Evolutionary conservation across 1,140 invertebrate species (phyloP), one percentile per base, ranked within the genome.

Genomic region (Hetaerina americana): DNA sequence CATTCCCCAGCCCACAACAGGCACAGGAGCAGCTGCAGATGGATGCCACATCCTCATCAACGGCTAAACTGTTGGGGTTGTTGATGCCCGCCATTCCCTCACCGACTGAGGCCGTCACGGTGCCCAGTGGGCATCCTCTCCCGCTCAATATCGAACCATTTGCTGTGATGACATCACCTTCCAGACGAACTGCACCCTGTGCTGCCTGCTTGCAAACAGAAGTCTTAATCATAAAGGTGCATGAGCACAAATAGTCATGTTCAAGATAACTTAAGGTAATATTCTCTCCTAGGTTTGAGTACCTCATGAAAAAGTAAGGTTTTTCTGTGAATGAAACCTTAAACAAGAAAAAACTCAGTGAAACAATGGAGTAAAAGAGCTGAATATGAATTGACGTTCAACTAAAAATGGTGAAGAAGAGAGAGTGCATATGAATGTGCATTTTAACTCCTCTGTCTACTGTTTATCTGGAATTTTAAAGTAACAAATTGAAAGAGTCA

Each of bases 151-250:
- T 74, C 22, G 75, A 80, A 0, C 84, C 85, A 77, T 87, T 87
- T 68, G 85, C 83, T 15, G 85, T 87, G 71, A 88, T 88, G 72
- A 88, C 84, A 78, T 88, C 87, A 71, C 87, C 87, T 70, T 88
- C 87, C 10, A 88, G 77, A 28, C 85, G 81, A 5, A 87, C 86
- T 26, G 86, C 85, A n/a, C 82, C 84, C 28, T 84, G 82, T 3
- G 87, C 86, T 8, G 82, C 84, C 76, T n/a, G n/a, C n/a, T 85
- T 76, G 1, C 76, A 76, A 26, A 71, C 70, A 70, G 72, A 1
- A 68, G 67, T 68, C 26, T 68, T 22, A 12, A 12, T 57, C 49
- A 57, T 57, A 57, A 57, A 57, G 12, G 12, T 57, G 49, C 22
- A 22, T 22, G 22, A 57, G 22, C 12, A 57, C 49, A 12, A 57